A percentile compares a stretch with the other conserved stretches of the same genome.
These are phyloP conservation scores for Drosophila auraria DNA, from an alignment of 1,140 invertebrate genomes.

Conservation along the genomic window DNA sequence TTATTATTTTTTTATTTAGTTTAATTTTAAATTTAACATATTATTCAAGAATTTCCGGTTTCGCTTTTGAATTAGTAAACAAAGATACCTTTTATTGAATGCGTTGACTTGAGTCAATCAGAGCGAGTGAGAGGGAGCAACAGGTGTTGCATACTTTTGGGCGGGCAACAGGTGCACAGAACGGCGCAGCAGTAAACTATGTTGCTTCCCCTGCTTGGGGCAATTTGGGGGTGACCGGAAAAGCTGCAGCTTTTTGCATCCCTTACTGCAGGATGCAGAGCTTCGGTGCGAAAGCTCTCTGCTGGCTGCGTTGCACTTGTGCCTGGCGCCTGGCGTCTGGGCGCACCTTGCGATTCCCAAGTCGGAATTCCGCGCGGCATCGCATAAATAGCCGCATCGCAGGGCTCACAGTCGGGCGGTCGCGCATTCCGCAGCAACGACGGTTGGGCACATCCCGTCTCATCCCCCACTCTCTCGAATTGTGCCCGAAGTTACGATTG, in stretches of 20 bases:
- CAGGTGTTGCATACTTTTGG: constrained; percentile 49
- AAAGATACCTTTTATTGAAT: too few relatives aligned
- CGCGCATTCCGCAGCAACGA: constrained; percentile 75
- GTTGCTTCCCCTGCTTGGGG: background rate
- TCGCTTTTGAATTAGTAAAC: background rate
- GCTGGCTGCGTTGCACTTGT: constrained; percentile 39
- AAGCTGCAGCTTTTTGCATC: constrained; percentile 45
- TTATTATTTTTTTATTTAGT: too few relatives aligned
- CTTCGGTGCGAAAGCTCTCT: constrained; percentile 43
- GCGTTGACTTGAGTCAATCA: too few relatives aligned
- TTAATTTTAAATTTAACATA: too few relatives aligned
- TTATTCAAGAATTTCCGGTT: too few relatives aligned
- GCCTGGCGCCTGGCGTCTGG: background rate
- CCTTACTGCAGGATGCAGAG: constrained; percentile 42
- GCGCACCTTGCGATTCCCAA: constrained; percentile 66
- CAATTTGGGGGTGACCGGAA: background rate
- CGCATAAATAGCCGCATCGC: constrained; percentile 48
- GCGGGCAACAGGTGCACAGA: constrained; percentile 30
- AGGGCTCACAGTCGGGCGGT: constrained; percentile 56
- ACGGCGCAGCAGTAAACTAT: constrained; percentile 1
- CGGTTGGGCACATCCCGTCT: constrained; percentile 82
- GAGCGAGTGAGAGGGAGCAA: background rate
- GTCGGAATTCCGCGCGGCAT: constrained; percentile 30
- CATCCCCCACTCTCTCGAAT: constrained; percentile 73
- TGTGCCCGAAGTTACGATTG: constrained; percentile 73